Percentiles rank a stretch among this genome's conserved stretches.
Evolutionary conservation across 2,797 vertebrate species (phyloP).

Genomic region (Danio aesculapii): DNA sequence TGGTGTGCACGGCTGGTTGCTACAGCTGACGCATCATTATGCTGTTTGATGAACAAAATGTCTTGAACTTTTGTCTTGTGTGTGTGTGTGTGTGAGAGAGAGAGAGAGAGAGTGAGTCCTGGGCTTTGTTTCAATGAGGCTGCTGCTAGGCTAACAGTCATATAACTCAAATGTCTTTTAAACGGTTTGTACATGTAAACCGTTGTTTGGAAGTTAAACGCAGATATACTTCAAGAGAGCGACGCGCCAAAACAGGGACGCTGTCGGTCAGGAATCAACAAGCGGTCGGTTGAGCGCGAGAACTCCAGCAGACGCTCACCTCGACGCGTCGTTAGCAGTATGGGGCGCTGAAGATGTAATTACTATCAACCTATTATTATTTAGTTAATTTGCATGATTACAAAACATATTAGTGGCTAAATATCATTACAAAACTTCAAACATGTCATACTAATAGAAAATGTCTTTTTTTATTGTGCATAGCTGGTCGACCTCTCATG

Average conservation of each 20-base stretch:
- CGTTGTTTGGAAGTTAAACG: neutral
- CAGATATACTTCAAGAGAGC: neutral
- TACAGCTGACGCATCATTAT: neutral
- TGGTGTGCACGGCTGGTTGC: neutral
- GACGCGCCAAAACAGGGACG: neutral
- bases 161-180: neutral
- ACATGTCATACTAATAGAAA: neutral
- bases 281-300: neutral
- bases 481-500: neutral
- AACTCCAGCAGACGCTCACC: neutral
- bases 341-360: too few species aligned
- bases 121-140: slow-evolving; percentile 25
- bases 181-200: neutral
- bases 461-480: neutral
- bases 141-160: slow-evolving; percentile 33
- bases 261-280: neutral
- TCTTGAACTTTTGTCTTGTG: neutral
- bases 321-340: neutral
- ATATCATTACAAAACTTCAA: neutral
- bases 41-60: neutral
- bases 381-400: neutral
- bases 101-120: neutral
- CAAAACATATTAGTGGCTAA: neutral
- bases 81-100: neutral
- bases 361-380: neutral